Conservation (phyloP, 2,113 vertebrate genomes). For the Colistium nudipinnis region DNA sequence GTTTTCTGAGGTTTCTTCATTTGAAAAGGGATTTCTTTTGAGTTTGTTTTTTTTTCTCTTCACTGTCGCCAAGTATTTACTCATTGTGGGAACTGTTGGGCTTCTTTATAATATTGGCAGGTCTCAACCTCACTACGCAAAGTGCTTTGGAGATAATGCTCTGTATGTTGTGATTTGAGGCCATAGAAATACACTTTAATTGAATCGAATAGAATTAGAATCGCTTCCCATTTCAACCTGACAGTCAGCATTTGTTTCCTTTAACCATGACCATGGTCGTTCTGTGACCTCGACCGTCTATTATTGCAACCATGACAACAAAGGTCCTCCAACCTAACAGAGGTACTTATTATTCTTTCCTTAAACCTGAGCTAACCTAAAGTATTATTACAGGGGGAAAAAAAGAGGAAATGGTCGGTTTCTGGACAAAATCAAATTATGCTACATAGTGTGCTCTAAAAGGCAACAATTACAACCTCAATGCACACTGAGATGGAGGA, state of each 20-base stretch:
- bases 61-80: too few species aligned
- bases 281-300: background rate
- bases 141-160: too few species aligned
- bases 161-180: background rate
- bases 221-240: background rate
- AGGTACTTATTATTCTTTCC: conserved; percentile 1
- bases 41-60: too few species aligned
- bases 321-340: too few species aligned
- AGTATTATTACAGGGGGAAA: background rate
- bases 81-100: too few species aligned
- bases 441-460: background rate
- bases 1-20: too few species aligned
- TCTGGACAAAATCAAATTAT: background rate
- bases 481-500: background rate
- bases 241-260: background rate
- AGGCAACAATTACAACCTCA: background rate
- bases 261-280: too few species aligned
- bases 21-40: too few species aligned
- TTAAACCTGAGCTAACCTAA: background rate
- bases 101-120: too few species aligned
- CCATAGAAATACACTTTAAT: background rate
- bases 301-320: background rate
- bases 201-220: too few species aligned
- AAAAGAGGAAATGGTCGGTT: background rate
- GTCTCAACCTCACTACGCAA: too few species aligned